phyloP scores from a whole-genome alignment of 2,888 invertebrate species.

The Loripinus fragilis region DNA sequence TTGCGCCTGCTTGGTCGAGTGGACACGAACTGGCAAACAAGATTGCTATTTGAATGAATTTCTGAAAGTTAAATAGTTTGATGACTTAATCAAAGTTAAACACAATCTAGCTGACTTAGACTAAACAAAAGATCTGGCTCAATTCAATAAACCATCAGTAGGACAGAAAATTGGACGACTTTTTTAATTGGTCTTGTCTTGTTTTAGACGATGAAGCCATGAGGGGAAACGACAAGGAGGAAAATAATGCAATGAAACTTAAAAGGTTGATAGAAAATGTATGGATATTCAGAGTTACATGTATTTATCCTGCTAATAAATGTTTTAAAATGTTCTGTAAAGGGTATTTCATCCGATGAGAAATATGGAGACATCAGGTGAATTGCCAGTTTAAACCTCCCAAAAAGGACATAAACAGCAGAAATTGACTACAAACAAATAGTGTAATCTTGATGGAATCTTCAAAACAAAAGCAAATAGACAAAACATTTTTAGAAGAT shows the following conservation, averaged over 20 bases:
- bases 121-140: background rate
- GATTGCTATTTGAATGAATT: background rate
- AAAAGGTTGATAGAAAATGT: background rate
- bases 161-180: slow-evolving; percentile 3
- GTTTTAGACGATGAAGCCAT: background rate
- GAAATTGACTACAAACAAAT: background rate
- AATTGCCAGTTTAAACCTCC: background rate
- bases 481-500: background rate
- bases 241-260: background rate
- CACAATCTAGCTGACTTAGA: background rate
- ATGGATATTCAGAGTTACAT: background rate
- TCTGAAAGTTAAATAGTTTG: background rate
- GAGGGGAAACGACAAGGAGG: background rate
- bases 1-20: background rate
- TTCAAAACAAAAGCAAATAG: background rate
- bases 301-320: too few relatives aligned
- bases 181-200: background rate
- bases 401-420: background rate
- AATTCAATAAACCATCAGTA: background rate
- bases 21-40: background rate
- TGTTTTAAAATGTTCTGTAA: too few relatives aligned
- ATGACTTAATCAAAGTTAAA: background rate
- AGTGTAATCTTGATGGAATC: background rate
- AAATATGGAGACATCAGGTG: background rate
- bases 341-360: background rate